phyloP scores from a whole-genome alignment of 2,113 vertebrate species.

The Rhinoptilus africanus region DNA sequence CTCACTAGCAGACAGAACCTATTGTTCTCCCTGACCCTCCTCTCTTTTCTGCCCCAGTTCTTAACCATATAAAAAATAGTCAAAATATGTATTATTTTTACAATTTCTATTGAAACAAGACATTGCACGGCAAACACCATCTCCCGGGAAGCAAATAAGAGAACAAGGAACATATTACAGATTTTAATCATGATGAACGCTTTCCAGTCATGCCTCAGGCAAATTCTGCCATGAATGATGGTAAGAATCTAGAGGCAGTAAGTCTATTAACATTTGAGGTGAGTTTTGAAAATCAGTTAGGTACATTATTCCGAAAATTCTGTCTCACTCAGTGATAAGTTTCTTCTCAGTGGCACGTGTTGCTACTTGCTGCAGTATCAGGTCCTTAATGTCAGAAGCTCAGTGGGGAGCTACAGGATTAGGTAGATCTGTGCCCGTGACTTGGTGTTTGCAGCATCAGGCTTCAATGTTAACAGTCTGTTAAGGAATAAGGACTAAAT shows the following conservation, averaged over 20 bases:
- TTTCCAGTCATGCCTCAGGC: slow-evolving; percentile 34
- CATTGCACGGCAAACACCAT: background rate
- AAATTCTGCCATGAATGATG: background rate
- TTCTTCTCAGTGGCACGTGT: slow-evolving; percentile 33
- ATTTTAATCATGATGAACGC: slow-evolving; percentile 21
- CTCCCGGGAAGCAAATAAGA: background rate
- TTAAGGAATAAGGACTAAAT: slow-evolving; percentile 17
- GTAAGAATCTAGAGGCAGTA: slow-evolving; percentile 33
- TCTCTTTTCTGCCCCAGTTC: background rate
- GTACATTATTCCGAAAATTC: slow-evolving; percentile 32
- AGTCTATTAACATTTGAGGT: slow-evolving; percentile 49
- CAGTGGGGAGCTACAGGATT: background rate
- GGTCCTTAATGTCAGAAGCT: slow-evolving; percentile 21
- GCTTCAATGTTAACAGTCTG: background rate
- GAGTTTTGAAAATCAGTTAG: slow-evolving; percentile 34
- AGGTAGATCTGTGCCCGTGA: background rate
- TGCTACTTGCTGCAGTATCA: slow-evolving; percentile 42
- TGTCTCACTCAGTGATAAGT: background rate
- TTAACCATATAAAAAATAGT: background rate
- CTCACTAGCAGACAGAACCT: background rate
- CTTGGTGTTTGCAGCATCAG: slow-evolving; percentile 14
- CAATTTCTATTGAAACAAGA: background rate
- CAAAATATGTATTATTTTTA: background rate
- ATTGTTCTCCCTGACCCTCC: background rate
- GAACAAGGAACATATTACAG: background rate